A percentile compares a stretch with the other conserved stretches of the same genome.
These are phyloP conservation scores for Anodontia alba DNA, from an alignment of 2,888 invertebrate genomes.

Conservation along the genomic window DNA sequence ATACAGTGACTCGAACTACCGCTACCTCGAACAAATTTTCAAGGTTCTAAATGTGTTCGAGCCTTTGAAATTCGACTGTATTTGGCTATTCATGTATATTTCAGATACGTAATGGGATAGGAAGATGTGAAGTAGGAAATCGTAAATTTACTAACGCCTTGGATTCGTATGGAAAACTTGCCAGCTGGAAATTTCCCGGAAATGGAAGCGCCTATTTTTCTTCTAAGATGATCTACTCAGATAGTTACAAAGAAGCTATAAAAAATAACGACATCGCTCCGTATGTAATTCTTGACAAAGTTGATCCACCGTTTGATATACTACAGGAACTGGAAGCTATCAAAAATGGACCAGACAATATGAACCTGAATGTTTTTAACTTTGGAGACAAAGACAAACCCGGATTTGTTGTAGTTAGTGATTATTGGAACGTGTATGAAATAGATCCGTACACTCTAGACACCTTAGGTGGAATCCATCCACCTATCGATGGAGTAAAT, in stretches of 20 bases:
- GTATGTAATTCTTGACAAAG: constrained; percentile 71
- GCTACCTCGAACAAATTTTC: too few species aligned
- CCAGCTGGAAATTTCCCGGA: constrained; percentile 72
- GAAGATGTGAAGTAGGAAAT: constrained; percentile 73
- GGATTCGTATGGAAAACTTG: constrained; percentile 78
- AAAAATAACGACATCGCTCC: constrained; percentile 70
- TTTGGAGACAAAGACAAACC: constrained; percentile 35
- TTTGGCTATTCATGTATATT: constrained; percentile 85
- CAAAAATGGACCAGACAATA: constrained; percentile 76
- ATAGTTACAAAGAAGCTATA: constrained; percentile 71
- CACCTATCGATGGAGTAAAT: constrained; percentile 41
- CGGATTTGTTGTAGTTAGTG: constrained; percentile 73
- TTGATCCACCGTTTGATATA: constrained; percentile 68
- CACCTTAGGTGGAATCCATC: constrained; percentile 59
- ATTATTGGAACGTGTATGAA: constrained; percentile 79
- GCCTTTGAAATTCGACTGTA: too few species aligned
- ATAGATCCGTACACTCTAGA: constrained; percentile 66
- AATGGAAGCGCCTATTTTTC: constrained; percentile 70
- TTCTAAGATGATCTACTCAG: constrained; percentile 70
- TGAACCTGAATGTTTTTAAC: constrained; percentile 76
- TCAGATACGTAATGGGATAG: constrained; percentile 79
- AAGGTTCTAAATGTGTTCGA: too few species aligned
- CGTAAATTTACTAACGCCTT: constrained; percentile 72
- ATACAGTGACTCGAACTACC: too few species aligned
- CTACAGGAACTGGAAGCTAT: constrained; percentile 64